Evolutionary conservation across 1,140 invertebrate genomes (phyloP), one percentile per base, ranked within the genome.

Genomic region (Cyphomyrmex costatus): DNA sequence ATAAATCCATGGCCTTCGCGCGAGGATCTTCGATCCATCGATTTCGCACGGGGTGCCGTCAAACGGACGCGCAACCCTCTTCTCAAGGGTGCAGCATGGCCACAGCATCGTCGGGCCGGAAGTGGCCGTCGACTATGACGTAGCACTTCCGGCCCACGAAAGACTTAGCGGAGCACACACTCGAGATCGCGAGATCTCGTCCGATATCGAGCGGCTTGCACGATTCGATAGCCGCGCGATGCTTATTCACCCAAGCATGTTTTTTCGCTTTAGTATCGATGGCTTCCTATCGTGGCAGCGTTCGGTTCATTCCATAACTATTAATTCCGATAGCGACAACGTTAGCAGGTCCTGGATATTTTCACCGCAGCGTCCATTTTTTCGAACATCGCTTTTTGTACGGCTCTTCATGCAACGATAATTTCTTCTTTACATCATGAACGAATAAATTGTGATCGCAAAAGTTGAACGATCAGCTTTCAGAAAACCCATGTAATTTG

Each of bases 61-160:
- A 49, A 53, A 53, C 61, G 46, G 46, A 8, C 58, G 58, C 58
- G 36, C 16, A n/a, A 42, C 76, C 60, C 24, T 46, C n/a, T 27
- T 78, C 76, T 80, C 46, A 53, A 82, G 66, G 79, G 68, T 82
- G 53, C 61, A 49, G 30, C 33, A 12, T 36, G 36, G 46, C 61
- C 27, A 24, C 56, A 42, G 68, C 21, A 73, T 91, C 88, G 86
- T 84, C 88, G 79, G 33, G 82, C 68, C 88, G 93, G 91, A 93
- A 91, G 90, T 86, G 86, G 68, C 87, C 77, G 90, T 89, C 82
- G 89, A 49, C 53, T 91, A 92, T 93, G 92, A 93, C 91, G 74
- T 92, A 93, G 86, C 89, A 89, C 92, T 94, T 94, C 93, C 93
- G 89, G 85, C 56, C 73, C 60, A 63, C 51, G 71, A 79, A 76